Base-by-base conservation (phyloP, 2,888 invertebrate species). In the Eupithecia tripunctaria region DNA sequence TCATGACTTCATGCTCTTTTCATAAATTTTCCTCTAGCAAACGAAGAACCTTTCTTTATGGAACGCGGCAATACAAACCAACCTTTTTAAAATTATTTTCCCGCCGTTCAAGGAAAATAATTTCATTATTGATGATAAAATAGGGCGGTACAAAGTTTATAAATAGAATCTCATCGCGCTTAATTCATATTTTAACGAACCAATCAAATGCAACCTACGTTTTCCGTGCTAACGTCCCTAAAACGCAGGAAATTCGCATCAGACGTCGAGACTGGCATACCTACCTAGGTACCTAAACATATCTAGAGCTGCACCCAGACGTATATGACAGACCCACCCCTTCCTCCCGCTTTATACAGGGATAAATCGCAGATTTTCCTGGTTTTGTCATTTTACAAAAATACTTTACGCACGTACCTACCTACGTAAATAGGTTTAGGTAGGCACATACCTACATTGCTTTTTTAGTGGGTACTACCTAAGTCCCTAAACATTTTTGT, bases 241-340 rank as follows among this genome's bases (percentile, higher is more conserved):
- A 56, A 84, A 83, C 84, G 83, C 85, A 88, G 86, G 88, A 89
- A 87, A 91, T 89, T 66, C 87, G 82, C 84, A 87, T 87, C 88
- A 87, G 79, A 81, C 85, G 79, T 3, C 84, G 80, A 86, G 86
- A 86, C 21, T 25, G 56, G 87, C 87, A 86, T 87, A 89, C 63
- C 51, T 21, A 51, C 65, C 21, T 47, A 43, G 6, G 6, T 41
- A 41, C 2, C 6, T 43, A 43, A 43, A 43, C 51, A 85, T 86
- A 88, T 85, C 82, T 82, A 88, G 2, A 51, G 86, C 86, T 89
- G 90, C 91, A 88, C 87, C 91, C 93, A 93, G 93, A 92, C 93
- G 86, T 86, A 93, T 91, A 92, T 89, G 76, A 21, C 47, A 21
- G n/a, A 21, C 10, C 47, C 83, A 85, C 82, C 83, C 82, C 79